Evolutionary conservation across 1,140 invertebrate species (phyloP), one percentile per base, ranked within the genome.

Genomic region (Cotesia vestalis): DNA sequence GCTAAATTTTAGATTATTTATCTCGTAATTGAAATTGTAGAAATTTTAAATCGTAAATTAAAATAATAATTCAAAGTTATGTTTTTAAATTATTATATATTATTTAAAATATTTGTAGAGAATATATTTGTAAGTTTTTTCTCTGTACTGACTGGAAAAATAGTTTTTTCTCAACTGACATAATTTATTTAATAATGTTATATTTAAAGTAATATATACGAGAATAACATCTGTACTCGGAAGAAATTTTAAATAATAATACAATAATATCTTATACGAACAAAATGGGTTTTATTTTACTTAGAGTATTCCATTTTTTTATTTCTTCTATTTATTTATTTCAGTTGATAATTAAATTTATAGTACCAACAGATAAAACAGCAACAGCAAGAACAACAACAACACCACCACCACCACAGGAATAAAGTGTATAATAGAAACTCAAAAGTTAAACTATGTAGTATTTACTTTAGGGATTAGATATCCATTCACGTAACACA

Each of bases 241-340:
- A 57, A 57, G 12, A 61, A 61, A 34, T 27, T 27, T 61, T 11
- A 61, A 57, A 57, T 12, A 55, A 55, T 12, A 57, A 57, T 6
- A 57, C 6, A 57, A 34, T 55, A 57, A 36, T 68, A 35, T 76
- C 57, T 46, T 46, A 46, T 74, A 71, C 72, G 76, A 80, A 80
- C 79, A 78, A 80, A 71, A 80, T 69, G 77, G 78, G 78, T 76
- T 80, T 80, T 71, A 79, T 77, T 79, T 75, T 78, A 77, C 75
- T 61, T 74, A 75, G 51, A 46, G 36, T 57, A 71, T 46, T 11
- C 8, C 1, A 11, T 46, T 11, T 46, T 46, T 46, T 46, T 11
- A 46, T 67, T 67, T 59, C 3, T 9, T 17, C 36, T 6, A 9
- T 64, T 46, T 17, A 6, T 46, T 11, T 46, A 46, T 46, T 6